Percentiles rank a stretch among this genome's conserved stretches.
Evolutionary conservation across 2,113 vertebrate genomes (phyloP).

Genomic region (Regulus satrapa): DNA sequence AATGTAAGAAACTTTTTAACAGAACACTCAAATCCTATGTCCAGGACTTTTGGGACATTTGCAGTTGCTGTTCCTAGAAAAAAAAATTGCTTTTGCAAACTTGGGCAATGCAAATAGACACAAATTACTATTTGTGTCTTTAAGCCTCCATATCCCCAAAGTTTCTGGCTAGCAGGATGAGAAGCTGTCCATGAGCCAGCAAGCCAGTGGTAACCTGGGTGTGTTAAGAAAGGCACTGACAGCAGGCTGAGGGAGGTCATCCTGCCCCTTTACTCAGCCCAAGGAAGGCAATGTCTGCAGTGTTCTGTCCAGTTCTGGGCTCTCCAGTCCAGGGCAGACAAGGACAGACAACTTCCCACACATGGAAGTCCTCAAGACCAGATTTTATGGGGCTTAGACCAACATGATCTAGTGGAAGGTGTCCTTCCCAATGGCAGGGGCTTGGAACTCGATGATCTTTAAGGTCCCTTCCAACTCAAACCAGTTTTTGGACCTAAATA

Average conservation of each 20-base stretch:
- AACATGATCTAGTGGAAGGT: background rate
- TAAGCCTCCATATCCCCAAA: background rate
- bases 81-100: background rate
- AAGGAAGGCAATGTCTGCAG: background rate
- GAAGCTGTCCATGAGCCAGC: background rate
- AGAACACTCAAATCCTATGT: background rate
- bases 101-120: background rate
- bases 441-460: fast-evolving
- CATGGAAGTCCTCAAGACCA: background rate
- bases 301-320: background rate
- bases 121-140: background rate
- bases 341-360: background rate
- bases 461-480: background rate
- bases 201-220: background rate
- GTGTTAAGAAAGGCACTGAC: fast-evolving
- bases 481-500: background rate
- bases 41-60: background rate
- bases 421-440: background rate
- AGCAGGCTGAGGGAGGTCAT: background rate
- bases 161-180: background rate
- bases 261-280: background rate
- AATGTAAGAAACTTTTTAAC: background rate
- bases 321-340: background rate
- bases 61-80: background rate
- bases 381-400: background rate